Evolutionary conservation across 1,140 invertebrate species (phyloP).

Genomic region (Eupeodes corollae): DNA sequence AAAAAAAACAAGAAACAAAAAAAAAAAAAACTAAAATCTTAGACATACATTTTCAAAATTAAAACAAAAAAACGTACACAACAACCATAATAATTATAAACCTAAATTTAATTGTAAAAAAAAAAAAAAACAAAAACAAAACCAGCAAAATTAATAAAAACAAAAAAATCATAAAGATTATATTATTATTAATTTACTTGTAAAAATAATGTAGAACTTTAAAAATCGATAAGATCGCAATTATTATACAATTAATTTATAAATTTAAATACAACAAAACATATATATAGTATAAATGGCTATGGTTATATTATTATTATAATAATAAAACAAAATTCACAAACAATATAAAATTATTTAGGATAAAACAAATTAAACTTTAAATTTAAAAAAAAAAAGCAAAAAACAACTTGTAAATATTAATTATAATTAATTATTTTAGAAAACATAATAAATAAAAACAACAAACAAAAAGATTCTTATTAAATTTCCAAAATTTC

Average conservation of each 20-base stretch:
- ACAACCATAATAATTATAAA: not conserved
- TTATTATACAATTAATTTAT: not conserved
- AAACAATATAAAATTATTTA: not conserved
- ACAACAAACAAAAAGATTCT: too few relatives aligned
- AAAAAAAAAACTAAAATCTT: too few relatives aligned
- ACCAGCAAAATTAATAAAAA: not conserved
- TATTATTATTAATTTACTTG: not conserved
- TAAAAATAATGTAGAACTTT: not conserved
- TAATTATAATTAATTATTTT: too few relatives aligned
- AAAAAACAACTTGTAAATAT: not conserved
- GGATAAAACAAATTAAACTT: not conserved
- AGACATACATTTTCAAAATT: not conserved
- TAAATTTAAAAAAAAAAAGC: not conserved
- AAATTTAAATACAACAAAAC: not conserved
- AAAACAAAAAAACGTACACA: conserved; percentile 1
- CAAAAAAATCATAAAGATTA: not conserved
- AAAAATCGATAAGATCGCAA: not conserved
- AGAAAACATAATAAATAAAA: too few relatives aligned
- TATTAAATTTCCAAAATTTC: too few relatives aligned
- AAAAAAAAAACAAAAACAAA: too few relatives aligned
- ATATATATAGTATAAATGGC: not conserved
- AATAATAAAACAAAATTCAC: not conserved
- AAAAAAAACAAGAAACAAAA: too few relatives aligned
- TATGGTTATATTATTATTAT: not conserved
- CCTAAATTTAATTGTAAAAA: not conserved